Conservation (phyloP, 2,888 invertebrate species). For the Adela reaumurella region DNA sequence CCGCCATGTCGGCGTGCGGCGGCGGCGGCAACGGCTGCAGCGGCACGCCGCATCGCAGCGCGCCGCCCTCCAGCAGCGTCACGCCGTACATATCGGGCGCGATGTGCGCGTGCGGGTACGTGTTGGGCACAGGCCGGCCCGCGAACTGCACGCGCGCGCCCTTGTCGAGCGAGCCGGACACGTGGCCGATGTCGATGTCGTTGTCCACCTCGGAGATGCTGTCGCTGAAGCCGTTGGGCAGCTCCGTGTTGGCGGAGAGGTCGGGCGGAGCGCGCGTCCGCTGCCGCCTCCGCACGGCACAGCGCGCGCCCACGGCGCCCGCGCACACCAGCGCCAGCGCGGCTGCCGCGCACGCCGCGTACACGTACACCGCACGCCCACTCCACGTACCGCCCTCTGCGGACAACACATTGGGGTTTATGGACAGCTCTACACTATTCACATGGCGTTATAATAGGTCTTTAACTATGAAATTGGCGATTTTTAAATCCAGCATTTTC, state of each 20-base stretch:
- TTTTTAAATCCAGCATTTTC: neutral
- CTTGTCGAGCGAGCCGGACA: constrained; percentile 61
- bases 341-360: constrained; percentile 53
- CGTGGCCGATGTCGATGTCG: constrained; percentile 69
- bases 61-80: constrained; percentile 28
- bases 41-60: constrained; percentile 23
- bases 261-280: too few relatives aligned
- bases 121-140: constrained; percentile 46
- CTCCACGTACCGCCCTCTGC: neutral
- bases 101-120: constrained; percentile 47
- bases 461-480: constrained; percentile 3
- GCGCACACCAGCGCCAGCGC: constrained; percentile 59
- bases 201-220: constrained; percentile 79
- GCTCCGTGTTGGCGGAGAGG: constrained; percentile 63
- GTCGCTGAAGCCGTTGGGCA: constrained; percentile 80
- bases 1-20: constrained; percentile 41
- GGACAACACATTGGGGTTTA: too few relatives aligned
- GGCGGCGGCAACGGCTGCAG: constrained; percentile 43
- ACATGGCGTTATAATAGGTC: too few relatives aligned
- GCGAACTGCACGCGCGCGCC: constrained; percentile 43
- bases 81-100: constrained; percentile 40
- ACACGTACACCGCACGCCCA: constrained; percentile 61
- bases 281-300: constrained; percentile 64
- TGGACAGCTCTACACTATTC: too few relatives aligned
- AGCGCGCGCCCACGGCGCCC: constrained; percentile 61